Conservation (phyloP, 2,888 invertebrate species). For the Stenurella melanura region DNA sequence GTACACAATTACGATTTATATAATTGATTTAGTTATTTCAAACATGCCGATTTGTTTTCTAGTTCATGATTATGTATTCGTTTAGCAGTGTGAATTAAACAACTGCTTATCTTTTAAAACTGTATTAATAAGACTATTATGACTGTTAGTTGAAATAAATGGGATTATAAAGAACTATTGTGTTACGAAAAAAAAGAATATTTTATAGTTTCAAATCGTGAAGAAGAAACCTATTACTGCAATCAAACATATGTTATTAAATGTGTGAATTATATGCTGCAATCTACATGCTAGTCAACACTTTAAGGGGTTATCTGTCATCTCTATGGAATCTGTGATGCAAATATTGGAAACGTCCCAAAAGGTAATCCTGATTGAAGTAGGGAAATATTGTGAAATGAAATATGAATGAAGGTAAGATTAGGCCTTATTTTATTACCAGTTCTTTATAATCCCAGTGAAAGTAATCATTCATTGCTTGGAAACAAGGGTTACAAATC, state of each 20-base stretch:
- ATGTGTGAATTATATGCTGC: conserved; percentile 6
- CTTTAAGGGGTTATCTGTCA: conserved; percentile 9
- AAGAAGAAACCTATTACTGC: conserved; percentile 17
- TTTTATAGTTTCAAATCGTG: conserved; percentile 28
- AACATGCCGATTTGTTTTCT: neutral
- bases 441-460: conserved; percentile 27
- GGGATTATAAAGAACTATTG: conserved; percentile 34
- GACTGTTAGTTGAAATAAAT: neutral
- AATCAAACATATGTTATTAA: neutral
- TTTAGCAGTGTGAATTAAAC: conserved; percentile 10
- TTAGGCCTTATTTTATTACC: conserved; percentile 15
- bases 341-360: conserved; percentile 23
- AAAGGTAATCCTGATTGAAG: conserved; percentile 6
- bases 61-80: neutral
- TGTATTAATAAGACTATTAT: conserved; percentile 5
- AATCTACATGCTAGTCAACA: conserved; percentile 8
- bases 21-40: neutral
- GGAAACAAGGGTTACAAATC: neutral
- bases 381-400: conserved; percentile 16
- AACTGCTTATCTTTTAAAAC: conserved; percentile 3
- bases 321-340: neutral
- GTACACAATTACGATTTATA: neutral
- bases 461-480: neutral
- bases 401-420: conserved; percentile 25
- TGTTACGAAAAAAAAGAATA: conserved; percentile 12